Percentiles rank a stretch among this genome's conserved stretches.
Evolutionary conservation across 2,113 vertebrate species (phyloP).

Genomic region (Passer montanus): DNA sequence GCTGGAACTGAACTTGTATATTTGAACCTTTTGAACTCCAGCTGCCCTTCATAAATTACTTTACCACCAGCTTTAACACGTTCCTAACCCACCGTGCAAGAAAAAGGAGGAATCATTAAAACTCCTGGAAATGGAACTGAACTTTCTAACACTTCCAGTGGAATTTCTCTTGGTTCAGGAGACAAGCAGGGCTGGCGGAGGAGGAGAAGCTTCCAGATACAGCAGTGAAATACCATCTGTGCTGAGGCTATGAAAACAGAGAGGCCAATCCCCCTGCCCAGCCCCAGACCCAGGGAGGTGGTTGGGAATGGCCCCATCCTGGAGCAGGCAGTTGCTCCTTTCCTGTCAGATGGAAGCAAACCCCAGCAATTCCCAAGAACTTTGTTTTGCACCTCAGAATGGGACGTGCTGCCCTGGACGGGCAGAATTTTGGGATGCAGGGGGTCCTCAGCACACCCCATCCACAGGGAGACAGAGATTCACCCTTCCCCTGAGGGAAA

Average conservation of each 20-base stretch:
- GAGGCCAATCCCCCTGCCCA: not conserved
- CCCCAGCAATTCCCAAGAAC: constrained; percentile 62
- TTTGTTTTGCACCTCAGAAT: not conserved
- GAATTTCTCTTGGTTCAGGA: constrained; percentile 52
- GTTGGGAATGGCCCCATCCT: not conserved
- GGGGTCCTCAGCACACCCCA: not conserved
- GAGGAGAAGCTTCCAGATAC: not conserved
- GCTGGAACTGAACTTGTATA: constrained; percentile 77
- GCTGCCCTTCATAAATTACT: constrained; percentile 70
- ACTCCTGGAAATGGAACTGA: constrained; percentile 40
- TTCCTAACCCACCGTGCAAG: constrained; percentile 43
- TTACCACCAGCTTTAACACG: constrained; percentile 47
- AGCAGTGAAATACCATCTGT: not conserved
- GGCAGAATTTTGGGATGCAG: accelerated
- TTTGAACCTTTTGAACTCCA: constrained; percentile 72
- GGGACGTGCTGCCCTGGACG: accelerated
- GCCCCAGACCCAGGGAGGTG: accelerated
- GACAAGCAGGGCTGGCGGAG: not conserved
- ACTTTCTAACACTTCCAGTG: constrained; percentile 51
- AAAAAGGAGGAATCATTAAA: constrained; percentile 1
- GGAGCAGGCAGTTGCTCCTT: constrained; percentile 20
- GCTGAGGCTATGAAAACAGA: not conserved
- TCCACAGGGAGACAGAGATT: not conserved
- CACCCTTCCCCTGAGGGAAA: not conserved
- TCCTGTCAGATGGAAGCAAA: constrained; percentile 66